These are phyloP conservation scores for Syrista parreyssii DNA, from an alignment of 2,888 invertebrate genomes.

Conservation along the genomic window DNA sequence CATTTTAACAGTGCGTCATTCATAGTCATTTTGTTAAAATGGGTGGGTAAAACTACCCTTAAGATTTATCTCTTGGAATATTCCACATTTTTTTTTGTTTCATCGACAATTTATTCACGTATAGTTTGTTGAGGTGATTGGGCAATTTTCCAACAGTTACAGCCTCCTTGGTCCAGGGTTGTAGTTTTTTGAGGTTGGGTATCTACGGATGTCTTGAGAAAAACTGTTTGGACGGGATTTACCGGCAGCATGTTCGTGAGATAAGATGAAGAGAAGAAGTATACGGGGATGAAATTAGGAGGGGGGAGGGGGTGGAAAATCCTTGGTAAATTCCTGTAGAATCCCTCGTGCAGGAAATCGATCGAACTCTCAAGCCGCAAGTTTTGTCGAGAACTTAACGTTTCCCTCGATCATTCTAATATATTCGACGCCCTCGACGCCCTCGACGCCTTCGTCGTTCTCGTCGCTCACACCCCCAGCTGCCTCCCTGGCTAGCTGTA, in stretches of 20 bases:
- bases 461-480: slow-evolving; percentile 21
- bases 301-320: not conserved
- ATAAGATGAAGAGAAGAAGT: not conserved
- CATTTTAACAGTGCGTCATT: not conserved
- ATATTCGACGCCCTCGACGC: slow-evolving; percentile 40
- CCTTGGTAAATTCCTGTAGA: not conserved
- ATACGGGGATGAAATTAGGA: not conserved
- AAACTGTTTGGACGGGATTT: not conserved
- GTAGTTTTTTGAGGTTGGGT: not conserved
- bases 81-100: not conserved
- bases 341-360: not conserved
- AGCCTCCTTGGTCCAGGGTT: not conserved
- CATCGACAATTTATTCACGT: not conserved
- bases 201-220: not conserved
- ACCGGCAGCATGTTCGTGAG: not conserved
- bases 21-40: not conserved
- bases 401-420: slow-evolving; percentile 38
- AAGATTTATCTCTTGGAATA: not conserved
- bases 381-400: not conserved
- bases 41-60: not conserved
- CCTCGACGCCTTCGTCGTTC: slow-evolving; percentile 31
- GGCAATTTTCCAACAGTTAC: not conserved
- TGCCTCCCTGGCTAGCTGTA: not conserved
- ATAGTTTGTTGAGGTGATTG: not conserved
- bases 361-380: not conserved